Percentiles rank a stretch among this genome's conserved stretches.
phyloP scores from a whole-genome alignment of 35 echinoderm and acorn worm genomes.

The Strongylocentrotus purpuratus region DNA sequence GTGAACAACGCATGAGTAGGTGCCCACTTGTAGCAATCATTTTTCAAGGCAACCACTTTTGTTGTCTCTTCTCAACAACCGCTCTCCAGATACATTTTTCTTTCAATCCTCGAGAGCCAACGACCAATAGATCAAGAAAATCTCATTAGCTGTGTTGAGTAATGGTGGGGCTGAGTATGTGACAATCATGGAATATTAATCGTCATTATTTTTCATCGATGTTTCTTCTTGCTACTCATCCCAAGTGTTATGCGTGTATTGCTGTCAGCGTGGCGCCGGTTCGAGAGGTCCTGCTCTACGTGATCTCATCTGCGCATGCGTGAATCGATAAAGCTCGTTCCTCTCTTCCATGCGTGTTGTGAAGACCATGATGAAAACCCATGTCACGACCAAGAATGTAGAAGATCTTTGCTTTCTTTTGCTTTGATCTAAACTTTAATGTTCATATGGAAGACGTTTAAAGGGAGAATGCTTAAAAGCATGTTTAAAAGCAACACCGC shows the following conservation, averaged over 20 bases:
- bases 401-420: background rate
- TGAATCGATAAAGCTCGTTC: background rate
- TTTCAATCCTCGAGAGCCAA: background rate
- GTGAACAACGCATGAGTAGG: background rate
- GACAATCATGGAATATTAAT: constrained; percentile 13
- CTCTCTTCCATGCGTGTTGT: background rate
- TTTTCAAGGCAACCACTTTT: background rate
- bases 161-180: constrained; percentile 15
- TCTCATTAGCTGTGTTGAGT: constrained; percentile 17
- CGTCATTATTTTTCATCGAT: constrained; percentile 16
- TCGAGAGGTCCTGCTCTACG: background rate
- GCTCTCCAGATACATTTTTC: constrained; percentile 1
- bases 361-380: background rate
- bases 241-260: background rate
- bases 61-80: background rate
- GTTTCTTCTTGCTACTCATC: constrained; percentile 3
- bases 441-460: background rate
- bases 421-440: background rate
- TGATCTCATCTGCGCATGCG: background rate
- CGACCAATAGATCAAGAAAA: constrained; percentile 17
- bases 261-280: background rate
- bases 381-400: background rate
- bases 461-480: too few species aligned
- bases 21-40: background rate
- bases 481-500: too few species aligned